Conservation (phyloP, 2,888 invertebrate species). For the Barypeithes pellucidus region DNA sequence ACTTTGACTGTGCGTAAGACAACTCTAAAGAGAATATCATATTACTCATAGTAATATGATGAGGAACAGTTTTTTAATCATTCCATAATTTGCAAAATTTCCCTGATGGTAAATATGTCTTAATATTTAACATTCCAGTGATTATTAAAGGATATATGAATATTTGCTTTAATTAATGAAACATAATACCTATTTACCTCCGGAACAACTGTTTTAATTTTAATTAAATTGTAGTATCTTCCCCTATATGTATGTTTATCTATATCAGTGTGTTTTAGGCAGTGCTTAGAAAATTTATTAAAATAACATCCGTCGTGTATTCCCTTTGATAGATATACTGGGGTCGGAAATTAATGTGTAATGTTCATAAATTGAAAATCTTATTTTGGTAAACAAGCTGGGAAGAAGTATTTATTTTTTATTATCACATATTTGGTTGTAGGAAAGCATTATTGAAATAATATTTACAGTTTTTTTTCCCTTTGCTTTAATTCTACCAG, state of each 20-base stretch:
- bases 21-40: too few species aligned
- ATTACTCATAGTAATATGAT: too few species aligned
- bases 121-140: not conserved
- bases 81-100: not conserved
- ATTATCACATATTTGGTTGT: too few species aligned
- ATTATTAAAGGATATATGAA: conserved; percentile 8
- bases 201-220: not conserved
- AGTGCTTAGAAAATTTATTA: not conserved
- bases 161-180: conserved; percentile 8
- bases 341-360: not conserved
- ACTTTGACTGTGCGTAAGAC: too few species aligned
- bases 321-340: not conserved
- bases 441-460: too few species aligned
- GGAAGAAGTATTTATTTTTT: too few species aligned
- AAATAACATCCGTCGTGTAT: not conserved
- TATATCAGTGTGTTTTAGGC: not conserved
- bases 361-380: not conserved
- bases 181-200: not conserved
- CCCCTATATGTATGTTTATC: conserved; percentile 7
- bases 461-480: too few species aligned
- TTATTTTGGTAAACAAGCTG: not conserved
- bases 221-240: conserved; percentile 4
- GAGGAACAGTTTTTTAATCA: too few species aligned
- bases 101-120: too few species aligned
- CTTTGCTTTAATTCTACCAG: too few species aligned